phyloP scores from a whole-genome alignment of 1,140 invertebrate genomes.

The Brachystomella parvula region DNA sequence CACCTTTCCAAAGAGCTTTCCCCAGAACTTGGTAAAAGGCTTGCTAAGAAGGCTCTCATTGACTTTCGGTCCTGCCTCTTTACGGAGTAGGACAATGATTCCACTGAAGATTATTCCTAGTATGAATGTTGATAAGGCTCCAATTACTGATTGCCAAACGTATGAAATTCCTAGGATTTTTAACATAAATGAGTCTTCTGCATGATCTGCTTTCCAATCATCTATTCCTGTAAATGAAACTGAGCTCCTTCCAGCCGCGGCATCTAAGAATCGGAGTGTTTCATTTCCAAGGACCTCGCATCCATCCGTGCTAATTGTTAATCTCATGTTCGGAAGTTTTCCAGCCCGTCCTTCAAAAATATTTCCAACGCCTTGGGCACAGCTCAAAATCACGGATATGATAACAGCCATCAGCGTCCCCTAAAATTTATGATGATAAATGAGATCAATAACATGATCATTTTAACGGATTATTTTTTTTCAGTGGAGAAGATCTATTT shows the following conservation, averaged over 20 bases:
- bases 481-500: background rate
- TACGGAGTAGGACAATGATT: background rate
- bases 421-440: conserved; percentile 15
- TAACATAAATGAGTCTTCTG: conserved; percentile 1
- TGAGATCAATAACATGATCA: background rate
- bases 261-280: conserved; percentile 27
- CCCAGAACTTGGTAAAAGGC: conserved; percentile 11
- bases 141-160: conserved; percentile 20
- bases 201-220: conserved; percentile 6
- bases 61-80: background rate
- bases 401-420: background rate
- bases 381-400: background rate
- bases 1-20: background rate
- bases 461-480: background rate
- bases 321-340: conserved; percentile 23
- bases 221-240: background rate
- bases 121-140: conserved; percentile 1
- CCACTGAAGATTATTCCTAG: conserved; percentile 13
- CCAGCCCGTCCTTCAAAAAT: conserved; percentile 21
- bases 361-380: conserved; percentile 30
- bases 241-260: conserved; percentile 1
- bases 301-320: background rate
- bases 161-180: conserved; percentile 21
- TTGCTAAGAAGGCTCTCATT: conserved; percentile 17
- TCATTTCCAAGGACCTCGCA: conserved; percentile 16